phyloP scores from a whole-genome alignment of 2,113 vertebrate genomes.

The Sander lucioperca region DNA sequence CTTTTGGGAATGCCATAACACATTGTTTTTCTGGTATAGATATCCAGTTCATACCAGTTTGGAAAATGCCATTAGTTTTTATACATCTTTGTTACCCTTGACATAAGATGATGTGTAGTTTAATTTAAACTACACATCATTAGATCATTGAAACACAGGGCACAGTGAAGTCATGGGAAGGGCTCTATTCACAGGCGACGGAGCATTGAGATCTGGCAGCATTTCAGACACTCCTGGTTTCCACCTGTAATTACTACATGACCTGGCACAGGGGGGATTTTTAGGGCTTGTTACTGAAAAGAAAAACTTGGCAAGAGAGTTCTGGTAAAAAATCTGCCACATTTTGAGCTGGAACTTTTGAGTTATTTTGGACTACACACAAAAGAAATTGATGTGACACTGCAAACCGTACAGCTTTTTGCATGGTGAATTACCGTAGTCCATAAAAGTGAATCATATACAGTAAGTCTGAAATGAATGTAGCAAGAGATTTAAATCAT shows the following conservation, averaged over 20 bases:
- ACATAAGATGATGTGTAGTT: slow-evolving; percentile 8
- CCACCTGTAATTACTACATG: slow-evolving; percentile 64
- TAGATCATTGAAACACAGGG: slow-evolving; percentile 25
- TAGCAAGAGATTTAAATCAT: neutral
- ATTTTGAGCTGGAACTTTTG: neutral
- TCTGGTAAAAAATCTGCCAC: neutral
- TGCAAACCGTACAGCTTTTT: neutral
- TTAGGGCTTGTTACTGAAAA: slow-evolving; percentile 6
- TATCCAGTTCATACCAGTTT: neutral
- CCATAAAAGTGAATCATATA: neutral
- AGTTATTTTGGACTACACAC: neutral
- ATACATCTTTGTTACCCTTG: slow-evolving; percentile 11
- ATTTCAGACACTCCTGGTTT: slow-evolving; percentile 23
- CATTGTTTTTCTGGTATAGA: slow-evolving; percentile 1
- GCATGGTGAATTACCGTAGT: neutral
- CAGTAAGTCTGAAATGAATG: neutral
- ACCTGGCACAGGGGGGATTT: neutral
- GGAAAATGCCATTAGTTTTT: slow-evolving; percentile 1
- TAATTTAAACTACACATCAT: neutral
- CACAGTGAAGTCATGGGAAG: slow-evolving; percentile 50
- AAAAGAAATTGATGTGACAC: neutral
- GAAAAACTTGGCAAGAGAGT: slow-evolving; percentile 12
- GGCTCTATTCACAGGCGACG: slow-evolving; percentile 51
- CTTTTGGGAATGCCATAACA: neutral
- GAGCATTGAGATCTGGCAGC: slow-evolving; percentile 35